Evolutionary conservation across 2,888 invertebrate species (phyloP), one percentile per base, ranked within the genome.

Genomic region (Himalopsyche kuldschensis): DNA sequence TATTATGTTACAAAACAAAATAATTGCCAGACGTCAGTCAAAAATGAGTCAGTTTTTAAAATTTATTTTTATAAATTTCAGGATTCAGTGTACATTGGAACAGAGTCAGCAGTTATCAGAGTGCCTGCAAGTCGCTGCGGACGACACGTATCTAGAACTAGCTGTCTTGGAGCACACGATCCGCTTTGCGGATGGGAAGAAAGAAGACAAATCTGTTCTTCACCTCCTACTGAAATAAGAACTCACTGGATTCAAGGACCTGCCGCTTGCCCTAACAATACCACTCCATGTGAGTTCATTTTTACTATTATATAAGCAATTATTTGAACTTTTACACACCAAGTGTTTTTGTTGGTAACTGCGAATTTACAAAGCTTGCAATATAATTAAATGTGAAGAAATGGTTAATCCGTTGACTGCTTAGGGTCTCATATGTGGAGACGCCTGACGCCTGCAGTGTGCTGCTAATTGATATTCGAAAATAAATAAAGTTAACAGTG

Each of bases 121-220:
- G 93, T 98, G 80, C 94, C 96, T 0, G 94, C 96, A 0, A 94
- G 95, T 85, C 95, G 97, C 75, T 98, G 98, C 88, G 91, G 91
- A 46, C 93, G 97, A 1, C 96, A 96, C 89, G 91, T 91, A 10
- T 94, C 94, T 8, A 92, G 93, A 79, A 90, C 93, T 10, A 94
- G 95, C 8, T 98, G 98, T 89, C 89, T 96, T 69, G 95, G 95
- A 87, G 95, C 97, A 0, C 95, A 95, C 90, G 98, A 98, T 90
- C 98, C 98, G 0, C 97, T 98, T 89, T 98, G 98, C 89, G 98
- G 97, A 0, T 98, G 98, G 98, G 95, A 98, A 90, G 95, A 95
- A 86, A 92, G 94, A 5, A 90, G 93, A 17, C 94, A 96, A 87
- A 90, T 91, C 27, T 98, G 98, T 88, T 94, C 95, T 0, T 90